Evolutionary conservation across 2,888 invertebrate genomes (phyloP), one percentile per base, ranked within the genome.

Genomic region (Agriopis leucophaearia): DNA sequence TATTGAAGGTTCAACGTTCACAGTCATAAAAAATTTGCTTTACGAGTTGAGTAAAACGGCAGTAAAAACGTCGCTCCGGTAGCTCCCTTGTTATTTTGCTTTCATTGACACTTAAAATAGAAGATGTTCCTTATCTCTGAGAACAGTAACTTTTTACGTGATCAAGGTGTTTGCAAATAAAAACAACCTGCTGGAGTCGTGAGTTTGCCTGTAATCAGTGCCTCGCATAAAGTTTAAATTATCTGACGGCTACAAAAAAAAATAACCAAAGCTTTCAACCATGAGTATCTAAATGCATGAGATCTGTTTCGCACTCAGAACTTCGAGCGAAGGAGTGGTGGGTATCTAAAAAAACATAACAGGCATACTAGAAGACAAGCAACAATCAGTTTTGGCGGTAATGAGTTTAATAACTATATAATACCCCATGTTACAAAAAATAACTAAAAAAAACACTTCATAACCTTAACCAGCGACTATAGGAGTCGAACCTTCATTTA

Each of bases 81-180:
- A 51, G 56, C 16, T 48, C 58, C 52, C 65, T 61, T 65, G 71
- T 68, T 65, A 71, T 65, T 71, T 71, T 59, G 62, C 59, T 71
- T 71, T 71, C 71, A 71, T 71, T 65, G 63, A 65, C 60, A 71
- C 65, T 60, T 66, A 67, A 65, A 67, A 61, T 64, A 67, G 45
- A 67, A 65, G 65, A 68, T 68, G 71, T 67, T 59, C 18, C 64
- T 68, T 68, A 64, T 69, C 68, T 64, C 12, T 8, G 35, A 5
- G n/a, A 15, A 42, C 50, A 51, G 58, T 54, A 35, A 63, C 52
- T 63, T 63, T 40, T 55, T 60, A 60, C 60, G 65, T 65, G 54
- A 40, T 59, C 59, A 59, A 59, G 42, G 59, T 59, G 27, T n/a
- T 38, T 16, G 45, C 18, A 15, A 45, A 45, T 57, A 57, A 47